Base-by-base conservation (phyloP, 2,797 vertebrate genomes). In the Gallinago nigripennis region DNA sequence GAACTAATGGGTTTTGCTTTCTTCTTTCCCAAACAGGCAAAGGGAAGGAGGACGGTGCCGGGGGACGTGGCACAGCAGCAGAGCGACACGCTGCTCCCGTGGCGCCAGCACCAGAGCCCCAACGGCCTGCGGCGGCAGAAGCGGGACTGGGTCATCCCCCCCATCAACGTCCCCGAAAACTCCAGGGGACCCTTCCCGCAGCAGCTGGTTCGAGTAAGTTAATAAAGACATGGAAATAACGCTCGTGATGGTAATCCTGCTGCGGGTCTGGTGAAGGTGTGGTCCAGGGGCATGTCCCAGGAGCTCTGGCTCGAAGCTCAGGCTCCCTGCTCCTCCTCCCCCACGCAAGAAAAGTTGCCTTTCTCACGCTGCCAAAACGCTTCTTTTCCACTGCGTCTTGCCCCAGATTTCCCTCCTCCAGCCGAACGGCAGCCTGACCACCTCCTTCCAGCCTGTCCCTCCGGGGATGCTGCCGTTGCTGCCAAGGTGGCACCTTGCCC, bases 71-170 rank as follows among this genome's bases (percentile, higher is more conserved):
- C 96, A 8, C 98, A 96, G 83, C 96, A 97, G 24, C 98, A 98
- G 4, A 97, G 97, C 4, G 98, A 99, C 97, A 98, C 98, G 23
- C 96, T 97, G 95, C 98, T 99, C 88, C 98, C 98, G 0, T 98
- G 98, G 97, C 97, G 98, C 56, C 96, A 96, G 86, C 97, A 64
- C n/a, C 98, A 93, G 80, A 96, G 88, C 16, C 92, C 98, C 51
- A 96, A 92, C 5, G 98, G 99, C 58, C 98, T 99, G 78, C 97
- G 98, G 88, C 97, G 99, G 60, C 99, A 99, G 92, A 99, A 99
- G 92, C 97, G 99, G 73, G 99, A 99, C 98, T 99, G 99, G 99
- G 99, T 99, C 97, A 99, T 99, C 96, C 99, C 99, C 0, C 99
- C 99, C 8, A 99, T 99, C 98, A 99, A 99, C 14, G 99, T 99